Conservation (phyloP, 2,888 invertebrate species). For the Leucozona laternaria region DNA sequence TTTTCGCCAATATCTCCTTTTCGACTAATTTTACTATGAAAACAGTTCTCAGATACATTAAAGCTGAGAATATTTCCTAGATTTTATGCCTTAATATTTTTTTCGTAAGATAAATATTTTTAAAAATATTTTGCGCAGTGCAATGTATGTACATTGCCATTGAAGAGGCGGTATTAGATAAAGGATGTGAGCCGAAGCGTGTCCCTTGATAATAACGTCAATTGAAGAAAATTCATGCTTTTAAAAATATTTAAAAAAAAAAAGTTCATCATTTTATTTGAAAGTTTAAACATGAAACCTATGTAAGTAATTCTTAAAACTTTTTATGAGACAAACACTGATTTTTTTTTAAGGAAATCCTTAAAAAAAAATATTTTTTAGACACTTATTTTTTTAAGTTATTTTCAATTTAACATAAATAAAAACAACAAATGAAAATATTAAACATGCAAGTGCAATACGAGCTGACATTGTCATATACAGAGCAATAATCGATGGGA, state of each 20-base stretch:
- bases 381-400: constrained; percentile 48
- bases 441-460: constrained; percentile 81
- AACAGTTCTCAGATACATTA: too few relatives aligned
- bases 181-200: constrained; percentile 49
- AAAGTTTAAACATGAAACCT: too few relatives aligned
- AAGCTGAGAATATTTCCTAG: too few relatives aligned
- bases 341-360: background rate
- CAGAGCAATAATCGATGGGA: constrained; percentile 81
- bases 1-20: too few relatives aligned
- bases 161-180: too few relatives aligned
- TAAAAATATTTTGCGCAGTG: too few relatives aligned
- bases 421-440: constrained; percentile 77
- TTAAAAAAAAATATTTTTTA: background rate
- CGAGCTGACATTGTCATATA: constrained; percentile 82
- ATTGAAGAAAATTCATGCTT: background rate
- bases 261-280: constrained; percentile 55
- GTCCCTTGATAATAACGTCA: constrained; percentile 15
- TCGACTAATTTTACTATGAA: too few relatives aligned
- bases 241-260: background rate
- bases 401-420: constrained; percentile 72
- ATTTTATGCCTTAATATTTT: too few relatives aligned
- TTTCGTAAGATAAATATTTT: too few relatives aligned
- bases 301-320: constrained; percentile 18
- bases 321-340: constrained; percentile 42
- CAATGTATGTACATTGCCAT: too few relatives aligned